Percentiles rank a stretch among this genome's conserved stretches.
phyloP scores from a whole-genome alignment of 2,888 invertebrate species.

The Apantesis nais region DNA sequence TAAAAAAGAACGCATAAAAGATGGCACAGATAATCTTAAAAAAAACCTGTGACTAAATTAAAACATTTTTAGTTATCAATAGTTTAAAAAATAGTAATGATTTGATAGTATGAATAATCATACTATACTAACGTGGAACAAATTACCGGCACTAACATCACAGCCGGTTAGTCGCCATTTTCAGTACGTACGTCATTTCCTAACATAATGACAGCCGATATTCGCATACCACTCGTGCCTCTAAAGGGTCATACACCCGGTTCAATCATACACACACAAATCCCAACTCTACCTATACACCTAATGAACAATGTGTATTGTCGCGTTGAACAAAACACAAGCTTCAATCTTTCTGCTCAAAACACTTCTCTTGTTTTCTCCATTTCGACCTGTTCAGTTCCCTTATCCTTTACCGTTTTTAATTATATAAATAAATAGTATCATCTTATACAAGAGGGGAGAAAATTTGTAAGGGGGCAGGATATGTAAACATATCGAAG shows the following conservation, averaged over 20 bases:
- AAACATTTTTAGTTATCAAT: background rate
- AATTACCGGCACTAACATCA: background rate
- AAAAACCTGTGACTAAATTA: background rate
- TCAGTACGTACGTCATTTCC: background rate
- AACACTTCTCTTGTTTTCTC: background rate
- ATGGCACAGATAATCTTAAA: background rate
- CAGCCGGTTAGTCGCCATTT: background rate
- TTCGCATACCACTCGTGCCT: background rate
- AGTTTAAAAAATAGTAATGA: conserved; percentile 6
- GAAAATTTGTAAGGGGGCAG: conserved; percentile 22
- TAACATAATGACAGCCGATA: background rate
- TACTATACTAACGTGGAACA: conserved; percentile 1
- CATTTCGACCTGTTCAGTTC: background rate
- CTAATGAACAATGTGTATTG: background rate
- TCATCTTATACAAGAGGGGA: conserved; percentile 37
- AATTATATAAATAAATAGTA: conserved; percentile 6
- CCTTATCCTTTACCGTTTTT: conserved; percentile 11
- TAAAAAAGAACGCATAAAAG: background rate
- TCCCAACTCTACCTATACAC: background rate
- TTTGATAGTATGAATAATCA: background rate
- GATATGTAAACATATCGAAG: conserved; percentile 47
- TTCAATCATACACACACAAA: background rate
- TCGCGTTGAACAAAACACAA: background rate
- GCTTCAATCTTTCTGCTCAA: background rate
- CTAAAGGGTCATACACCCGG: background rate